Evolutionary conservation across 2,113 vertebrate species (phyloP).

Genomic region (Neodon shergylaensis): DNA sequence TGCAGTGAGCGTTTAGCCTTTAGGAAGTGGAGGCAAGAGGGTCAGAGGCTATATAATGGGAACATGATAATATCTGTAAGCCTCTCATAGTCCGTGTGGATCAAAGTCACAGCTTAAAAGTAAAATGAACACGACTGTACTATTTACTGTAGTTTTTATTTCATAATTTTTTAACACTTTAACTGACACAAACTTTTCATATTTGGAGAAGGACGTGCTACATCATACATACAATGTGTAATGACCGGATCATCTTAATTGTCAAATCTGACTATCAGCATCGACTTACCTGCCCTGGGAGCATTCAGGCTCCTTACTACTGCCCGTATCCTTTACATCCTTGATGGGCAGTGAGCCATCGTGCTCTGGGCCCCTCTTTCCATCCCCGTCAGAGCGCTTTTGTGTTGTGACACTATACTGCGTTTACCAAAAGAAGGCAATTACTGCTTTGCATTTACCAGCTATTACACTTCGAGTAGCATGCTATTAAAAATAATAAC

Average conservation of each 20-base stretch:
- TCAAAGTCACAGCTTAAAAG: background rate
- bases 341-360: background rate
- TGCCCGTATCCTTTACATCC: background rate
- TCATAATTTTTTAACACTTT: background rate
- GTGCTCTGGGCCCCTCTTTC: background rate
- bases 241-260: background rate
- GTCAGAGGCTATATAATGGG: background rate
- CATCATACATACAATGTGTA: background rate
- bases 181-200: background rate
- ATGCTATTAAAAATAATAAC: constrained; percentile 32
- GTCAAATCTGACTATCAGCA: background rate
- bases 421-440: constrained; percentile 34
- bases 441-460: background rate
- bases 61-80: background rate
- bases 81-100: background rate
- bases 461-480: background rate
- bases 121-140: background rate
- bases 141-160: background rate
- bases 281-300: background rate
- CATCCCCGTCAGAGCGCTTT: background rate
- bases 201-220: background rate
- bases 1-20: background rate
- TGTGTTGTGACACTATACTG: background rate
- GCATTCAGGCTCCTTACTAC: background rate
- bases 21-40: background rate